Evolutionary conservation across 2,797 vertebrate genomes (phyloP), one percentile per base, ranked within the genome.

Genomic region (Galago senegalensis): DNA sequence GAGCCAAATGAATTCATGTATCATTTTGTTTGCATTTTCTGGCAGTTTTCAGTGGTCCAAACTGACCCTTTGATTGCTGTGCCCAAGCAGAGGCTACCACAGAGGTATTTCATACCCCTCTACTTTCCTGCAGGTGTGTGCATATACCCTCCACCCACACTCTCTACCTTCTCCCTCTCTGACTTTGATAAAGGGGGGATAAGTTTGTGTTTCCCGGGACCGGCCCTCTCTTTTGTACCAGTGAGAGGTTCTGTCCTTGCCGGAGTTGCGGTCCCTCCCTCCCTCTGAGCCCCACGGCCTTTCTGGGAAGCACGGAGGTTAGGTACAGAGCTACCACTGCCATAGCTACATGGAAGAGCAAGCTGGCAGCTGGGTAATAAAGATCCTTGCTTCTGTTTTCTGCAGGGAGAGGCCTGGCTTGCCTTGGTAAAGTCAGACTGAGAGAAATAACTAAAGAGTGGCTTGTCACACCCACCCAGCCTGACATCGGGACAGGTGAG

Each of bases 401-500:
- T 65, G n/a, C 53, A 73, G 56, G 89, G 37, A 40, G 84, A 93
- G 85, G 56, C 80, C 79, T 25, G 76, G n/a, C 65, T 96, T 34
- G 37, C 77, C 46, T 31, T 40, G 93, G 77, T 40, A 90, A 93
- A 95, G 87, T 92, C 87, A 85, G 93, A 77, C 58, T 49, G 92
- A 94, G 84, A 91, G 94, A 96, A 89, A 77, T 69, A 93, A 77
- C 82, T 43, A 61, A 85, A 76, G 67, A 96, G 87, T 58, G 80
- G 65, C 93, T 93, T 86, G 96, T 96, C 70, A 96, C 67, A 56
- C 81, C 96, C 94, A 56, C 84, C 90, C 43, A 81, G 73, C 76
- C 89, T 91, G 95, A 96, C 94, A 96, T 93, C 73, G 65, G 0
- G n/a, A 96, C 95, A 98, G 96, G 95, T 93, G 83, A 92, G 89